Evolutionary conservation across 2,888 invertebrate species (phyloP), one percentile per base, ranked within the genome.

Genomic region (Syrista parreyssii): DNA sequence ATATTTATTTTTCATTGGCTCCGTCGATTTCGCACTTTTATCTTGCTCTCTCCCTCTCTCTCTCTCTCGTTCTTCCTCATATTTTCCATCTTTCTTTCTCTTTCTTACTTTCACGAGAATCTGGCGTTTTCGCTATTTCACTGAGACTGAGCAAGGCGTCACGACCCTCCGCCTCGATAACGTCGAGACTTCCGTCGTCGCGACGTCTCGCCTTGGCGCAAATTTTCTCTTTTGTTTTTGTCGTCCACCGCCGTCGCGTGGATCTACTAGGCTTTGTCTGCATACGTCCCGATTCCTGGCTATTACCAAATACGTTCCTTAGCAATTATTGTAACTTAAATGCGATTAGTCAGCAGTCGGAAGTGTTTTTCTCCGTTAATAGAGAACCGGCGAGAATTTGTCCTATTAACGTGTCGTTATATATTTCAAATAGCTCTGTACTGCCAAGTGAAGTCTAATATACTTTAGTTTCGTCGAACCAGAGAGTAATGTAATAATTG

Each of bases 311-410:
- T 74, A 74, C 31, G 74, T 34, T 74, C 23, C 74, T 55, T 75
- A 75, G 55, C 68, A 40, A 32, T 40, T 75, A 40, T 40, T 31
- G 55, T 75, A 40, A 75, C 35, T 74, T n/a, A 75, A 55, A 23
- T 55, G 23, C 35, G 55, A 75, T 68, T 75, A 75, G 75, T 75
- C 75, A 75, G 75, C 75, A 75, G 75, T 75, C 75, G 23, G 75
- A 36, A 55, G 75, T 32, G 12, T 35, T 75, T 11, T 30, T 30
- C n/a, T n/a, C 23, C 31, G 23, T 36, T 40, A 32, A 55, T 12
- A 32, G 23, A 12, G 2, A 31, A 74, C 32, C 30, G 74, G 30
- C n/a, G 33, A 35, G 35, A 74, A 74, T 35, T 32, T 9, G 31
- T 36, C 32, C 15, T 40, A 36, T 23, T 71, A 76, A 32, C 36